phyloP scores from a whole-genome alignment of 2,888 invertebrate genomes.

The Nymphalis polychloros region DNA sequence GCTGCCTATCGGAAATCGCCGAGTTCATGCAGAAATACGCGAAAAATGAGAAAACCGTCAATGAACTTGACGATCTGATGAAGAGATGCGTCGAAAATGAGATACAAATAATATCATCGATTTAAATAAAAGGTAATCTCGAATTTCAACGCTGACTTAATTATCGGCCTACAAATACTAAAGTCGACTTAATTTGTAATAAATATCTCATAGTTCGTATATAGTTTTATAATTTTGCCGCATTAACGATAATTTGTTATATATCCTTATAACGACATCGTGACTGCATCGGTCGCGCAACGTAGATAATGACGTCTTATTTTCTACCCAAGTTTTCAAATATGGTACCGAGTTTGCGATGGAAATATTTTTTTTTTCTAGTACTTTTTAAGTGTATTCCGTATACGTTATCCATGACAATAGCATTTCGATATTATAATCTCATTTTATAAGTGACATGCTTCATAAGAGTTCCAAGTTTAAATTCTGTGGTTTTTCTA shows the following conservation, averaged over 20 bases:
- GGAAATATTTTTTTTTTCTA: neutral
- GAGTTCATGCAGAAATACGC: slow-evolving; percentile 51
- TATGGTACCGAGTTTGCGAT: neutral
- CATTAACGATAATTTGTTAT: neutral
- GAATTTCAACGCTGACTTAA: neutral
- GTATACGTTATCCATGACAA: neutral
- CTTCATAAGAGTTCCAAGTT: too few species aligned
- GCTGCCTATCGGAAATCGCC: slow-evolving; percentile 63
- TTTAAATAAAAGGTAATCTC: neutral
- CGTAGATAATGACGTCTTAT: too few species aligned
- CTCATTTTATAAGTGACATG: too few species aligned
- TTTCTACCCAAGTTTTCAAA: neutral
- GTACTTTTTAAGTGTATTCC: neutral
- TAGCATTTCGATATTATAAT: neutral
- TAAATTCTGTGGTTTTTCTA: too few species aligned
- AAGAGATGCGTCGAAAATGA: slow-evolving; percentile 87
- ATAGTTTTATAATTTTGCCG: slow-evolving; percentile 1
- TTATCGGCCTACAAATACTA: neutral
- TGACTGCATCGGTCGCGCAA: too few species aligned
- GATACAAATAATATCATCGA: slow-evolving; percentile 66
- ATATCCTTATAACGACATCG: too few species aligned
- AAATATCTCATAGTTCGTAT: neutral
- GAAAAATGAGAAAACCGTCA: slow-evolving; percentile 57
- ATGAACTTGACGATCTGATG: slow-evolving; percentile 83
- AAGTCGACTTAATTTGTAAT: neutral